Percentiles rank a stretch among this genome's conserved stretches.
phyloP scores from a whole-genome alignment of 2,888 invertebrate genomes.

The Dicyrtomina minuta region DNA sequence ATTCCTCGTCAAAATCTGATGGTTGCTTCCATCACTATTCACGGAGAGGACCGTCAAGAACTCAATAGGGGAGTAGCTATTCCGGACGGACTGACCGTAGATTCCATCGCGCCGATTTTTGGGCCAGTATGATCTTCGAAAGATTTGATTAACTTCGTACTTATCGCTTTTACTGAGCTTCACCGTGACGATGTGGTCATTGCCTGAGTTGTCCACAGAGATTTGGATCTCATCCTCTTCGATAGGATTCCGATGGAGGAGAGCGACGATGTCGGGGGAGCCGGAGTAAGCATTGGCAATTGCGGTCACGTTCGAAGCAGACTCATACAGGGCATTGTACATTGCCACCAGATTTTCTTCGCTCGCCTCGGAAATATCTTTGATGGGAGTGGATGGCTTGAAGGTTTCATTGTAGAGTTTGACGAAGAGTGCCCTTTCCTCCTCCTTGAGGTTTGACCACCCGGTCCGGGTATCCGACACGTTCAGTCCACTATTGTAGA shows the following conservation, averaged over 20 bases:
- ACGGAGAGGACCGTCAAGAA: not conserved
- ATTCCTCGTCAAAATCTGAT: not conserved
- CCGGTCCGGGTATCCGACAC: not conserved
- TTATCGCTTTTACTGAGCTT: not conserved
- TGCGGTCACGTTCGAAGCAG: slow-evolving; percentile 13
- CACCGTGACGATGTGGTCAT: not conserved
- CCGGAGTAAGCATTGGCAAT: slow-evolving; percentile 15
- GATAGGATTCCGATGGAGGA: slow-evolving; percentile 7
- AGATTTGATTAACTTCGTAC: not conserved
- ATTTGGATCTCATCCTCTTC: not conserved
- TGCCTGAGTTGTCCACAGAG: too few species aligned
- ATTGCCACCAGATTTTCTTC: slow-evolving; percentile 15
- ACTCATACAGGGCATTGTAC: slow-evolving; percentile 20
- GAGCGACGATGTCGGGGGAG: slow-evolving; percentile 3
- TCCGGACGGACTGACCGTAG: not conserved
- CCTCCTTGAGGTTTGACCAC: not conserved
- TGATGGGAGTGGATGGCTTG: too few species aligned
- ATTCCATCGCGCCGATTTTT: slow-evolving; percentile 17
- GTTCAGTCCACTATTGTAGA: slow-evolving; percentile 15
- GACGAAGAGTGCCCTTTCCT: not conserved
- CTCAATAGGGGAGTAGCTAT: slow-evolving; percentile 21
- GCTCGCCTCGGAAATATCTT: not conserved
- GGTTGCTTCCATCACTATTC: not conserved
- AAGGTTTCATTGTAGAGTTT: slow-evolving; percentile 21
- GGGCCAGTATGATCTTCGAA: slow-evolving; percentile 6